These are phyloP conservation scores for Agapornis canus DNA, from an alignment of 2,797 vertebrate genomes.

Conservation along the genomic window DNA sequence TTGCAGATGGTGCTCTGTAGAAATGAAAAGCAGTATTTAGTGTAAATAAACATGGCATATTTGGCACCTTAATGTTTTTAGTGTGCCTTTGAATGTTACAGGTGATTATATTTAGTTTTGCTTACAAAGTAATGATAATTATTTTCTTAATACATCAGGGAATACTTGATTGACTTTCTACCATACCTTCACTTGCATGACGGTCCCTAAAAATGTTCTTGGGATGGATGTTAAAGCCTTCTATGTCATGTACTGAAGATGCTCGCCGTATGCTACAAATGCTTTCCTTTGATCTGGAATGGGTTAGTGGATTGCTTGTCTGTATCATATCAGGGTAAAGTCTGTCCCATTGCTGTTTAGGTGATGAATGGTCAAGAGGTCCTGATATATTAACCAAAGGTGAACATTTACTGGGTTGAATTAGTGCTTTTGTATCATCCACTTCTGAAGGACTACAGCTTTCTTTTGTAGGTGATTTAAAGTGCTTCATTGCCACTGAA, in stretches of 20 bases:
- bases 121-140: not conserved
- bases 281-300: slow-evolving; percentile 90
- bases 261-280: slow-evolving; percentile 92
- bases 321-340: slow-evolving; percentile 87
- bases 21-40: not conserved
- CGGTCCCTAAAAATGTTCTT: slow-evolving; percentile 91
- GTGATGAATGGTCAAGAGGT: slow-evolving; percentile 93
- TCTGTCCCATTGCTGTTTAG: slow-evolving; percentile 89
- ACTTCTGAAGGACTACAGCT: slow-evolving; percentile 90
- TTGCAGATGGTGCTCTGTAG: not conserved
- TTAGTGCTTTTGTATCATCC: slow-evolving; percentile 93
- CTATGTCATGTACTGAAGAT: slow-evolving; percentile 95
- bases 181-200: slow-evolving; percentile 90
- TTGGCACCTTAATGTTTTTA: not conserved
- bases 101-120: not conserved
- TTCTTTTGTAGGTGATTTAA: slow-evolving; percentile 92
- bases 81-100: not conserved
- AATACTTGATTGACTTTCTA: not conserved
- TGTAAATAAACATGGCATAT: not conserved
- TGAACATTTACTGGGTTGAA: slow-evolving; percentile 88
- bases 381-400: slow-evolving; percentile 88
- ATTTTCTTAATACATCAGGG: not conserved
- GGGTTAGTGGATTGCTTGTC: slow-evolving; percentile 87
- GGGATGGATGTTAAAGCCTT: slow-evolving; percentile 88
- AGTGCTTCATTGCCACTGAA: slow-evolving; percentile 89